Base-by-base conservation (phyloP, 2,113 vertebrate species). In the Fulica atra region DNA sequence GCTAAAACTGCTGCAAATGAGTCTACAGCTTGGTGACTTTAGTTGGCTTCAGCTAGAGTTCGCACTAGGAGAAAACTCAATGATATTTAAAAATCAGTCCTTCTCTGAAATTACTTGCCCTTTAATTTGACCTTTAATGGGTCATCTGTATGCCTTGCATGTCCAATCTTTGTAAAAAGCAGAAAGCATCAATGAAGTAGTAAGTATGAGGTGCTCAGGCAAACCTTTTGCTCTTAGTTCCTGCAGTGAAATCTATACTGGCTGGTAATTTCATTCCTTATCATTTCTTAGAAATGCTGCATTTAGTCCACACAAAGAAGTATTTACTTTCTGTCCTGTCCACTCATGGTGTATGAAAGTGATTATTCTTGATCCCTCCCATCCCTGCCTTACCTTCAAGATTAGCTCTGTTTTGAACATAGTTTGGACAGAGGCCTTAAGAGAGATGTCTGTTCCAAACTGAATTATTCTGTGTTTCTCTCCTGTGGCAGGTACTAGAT, bases 291-390 rank as follows among this genome's bases (percentile, higher is more conserved):
- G 25, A 93, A 96, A 89, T 48, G 42, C 74, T 96, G 24, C n/a
- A 63, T 91, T 94, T 94, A 95, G 88, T 86, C 56, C 51, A 60
- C 23, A 36, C 17, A 81, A 92, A 94, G 51, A 81, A 56, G 8
- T 20, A 73, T 51, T 65, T 65, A 28, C 42, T 79, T 85, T 76
- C 28, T 77, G 2, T 89, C 48, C 76, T 50, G 14, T 7, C 26
- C 73, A 60, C 2, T 17, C 17, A 26, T 31, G 18, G 31, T 3
- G 7, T 25, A 70, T 50, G 21, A 54, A 86, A 69, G 36, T 29
- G 19, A 7, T 81, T 81, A 16, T 78, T 92, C 63, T 78, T 50
- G 18, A 50, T 36, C 3, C 16, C 16, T 1, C 3, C 31, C 48
- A 48, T n/a, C 61, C 44, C 46, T 36, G 14, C 19, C 15, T 29